Percentiles rank a stretch among this genome's conserved stretches.
Conservation (phyloP, 2,797 vertebrate species). For the Chelmon rostratus region DNA sequence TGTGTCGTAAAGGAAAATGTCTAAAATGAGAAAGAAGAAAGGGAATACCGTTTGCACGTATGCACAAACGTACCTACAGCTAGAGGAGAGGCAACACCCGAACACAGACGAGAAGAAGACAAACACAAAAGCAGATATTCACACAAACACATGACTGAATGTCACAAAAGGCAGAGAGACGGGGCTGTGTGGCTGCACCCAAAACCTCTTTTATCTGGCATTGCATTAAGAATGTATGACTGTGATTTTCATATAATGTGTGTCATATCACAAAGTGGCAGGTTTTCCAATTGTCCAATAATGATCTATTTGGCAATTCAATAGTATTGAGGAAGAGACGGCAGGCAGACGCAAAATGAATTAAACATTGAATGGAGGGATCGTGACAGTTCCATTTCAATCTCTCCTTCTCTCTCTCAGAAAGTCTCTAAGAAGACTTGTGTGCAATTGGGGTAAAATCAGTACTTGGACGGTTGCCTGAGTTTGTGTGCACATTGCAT, state of each 20-base stretch:
- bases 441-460: slow-evolving; percentile 81
- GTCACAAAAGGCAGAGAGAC: slow-evolving; percentile 53
- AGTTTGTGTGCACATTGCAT: slow-evolving; percentile 77
- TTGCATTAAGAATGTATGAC: slow-evolving; percentile 85
- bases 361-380: slow-evolving; percentile 82
- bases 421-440: slow-evolving; percentile 72
- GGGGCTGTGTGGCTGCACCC: slow-evolving; percentile 52
- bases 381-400: slow-evolving; percentile 78
- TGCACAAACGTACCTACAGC: slow-evolving; percentile 19
- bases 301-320: slow-evolving; percentile 87
- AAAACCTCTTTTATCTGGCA: slow-evolving; percentile 71
- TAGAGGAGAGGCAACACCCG: slow-evolving; percentile 35
- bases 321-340: slow-evolving; percentile 77
- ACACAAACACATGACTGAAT: slow-evolving; percentile 29
- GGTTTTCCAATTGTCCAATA: slow-evolving; percentile 87
- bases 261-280: slow-evolving; percentile 85
- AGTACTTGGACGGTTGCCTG: slow-evolving; percentile 80
- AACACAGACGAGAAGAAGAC: slow-evolving; percentile 22
- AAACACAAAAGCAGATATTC: slow-evolving; percentile 34
- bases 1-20: slow-evolving; percentile 11
- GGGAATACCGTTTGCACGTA: slow-evolving; percentile 20
- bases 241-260: slow-evolving; percentile 86
- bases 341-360: slow-evolving; percentile 82
- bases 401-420: slow-evolving; percentile 51
- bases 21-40: slow-evolving; percentile 20